These are phyloP conservation scores for Seriola dumerili DNA, from an alignment of 2,113 vertebrate species.

Conservation along the genomic window DNA sequence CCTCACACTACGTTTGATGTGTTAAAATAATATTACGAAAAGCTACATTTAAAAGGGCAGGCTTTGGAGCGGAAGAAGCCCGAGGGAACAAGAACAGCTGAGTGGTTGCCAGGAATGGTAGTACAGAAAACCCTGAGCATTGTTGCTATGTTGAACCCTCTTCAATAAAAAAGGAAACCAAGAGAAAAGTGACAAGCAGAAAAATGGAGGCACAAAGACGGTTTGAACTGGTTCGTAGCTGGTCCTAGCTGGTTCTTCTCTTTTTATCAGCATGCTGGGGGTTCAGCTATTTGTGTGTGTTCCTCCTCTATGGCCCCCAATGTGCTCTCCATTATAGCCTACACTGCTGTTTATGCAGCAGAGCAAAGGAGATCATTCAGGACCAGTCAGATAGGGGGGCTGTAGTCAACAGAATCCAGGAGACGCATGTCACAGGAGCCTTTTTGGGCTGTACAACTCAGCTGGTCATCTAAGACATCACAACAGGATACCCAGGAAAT, in stretches of 20 bases:
- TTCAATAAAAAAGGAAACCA: slow-evolving; percentile 77
- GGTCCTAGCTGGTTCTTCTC: slow-evolving; percentile 85
- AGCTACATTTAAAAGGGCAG: slow-evolving; percentile 53
- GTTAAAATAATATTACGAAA: slow-evolving; percentile 62
- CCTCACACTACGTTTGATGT: slow-evolving; percentile 55
- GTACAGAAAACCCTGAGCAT: slow-evolving; percentile 70
- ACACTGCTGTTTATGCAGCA: slow-evolving; percentile 67
- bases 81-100: slow-evolving; percentile 37
- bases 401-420: slow-evolving; percentile 72
- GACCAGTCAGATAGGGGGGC: slow-evolving; percentile 56
- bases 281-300: slow-evolving; percentile 65
- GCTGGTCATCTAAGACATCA: slow-evolving; percentile 63
- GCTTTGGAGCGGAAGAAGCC: slow-evolving; percentile 56
- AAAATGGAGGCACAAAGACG: slow-evolving; percentile 77
- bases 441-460: slow-evolving; percentile 66
- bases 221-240: slow-evolving; percentile 82
- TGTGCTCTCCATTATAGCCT: slow-evolving; percentile 56
- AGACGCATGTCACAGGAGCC: slow-evolving; percentile 76
- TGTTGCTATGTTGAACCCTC: slow-evolving; percentile 75
- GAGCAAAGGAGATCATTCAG: slow-evolving; percentile 78
- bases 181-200: slow-evolving; percentile 78
- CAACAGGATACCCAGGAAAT: slow-evolving; percentile 70
- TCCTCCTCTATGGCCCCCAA: slow-evolving; percentile 58
- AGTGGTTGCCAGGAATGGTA: slow-evolving; percentile 70
- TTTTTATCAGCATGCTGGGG: slow-evolving; percentile 72